Evolutionary conservation across 2,888 invertebrate species (phyloP), one percentile per base, ranked within the genome.

Genomic region (Schrankia costaestrigalis): DNA sequence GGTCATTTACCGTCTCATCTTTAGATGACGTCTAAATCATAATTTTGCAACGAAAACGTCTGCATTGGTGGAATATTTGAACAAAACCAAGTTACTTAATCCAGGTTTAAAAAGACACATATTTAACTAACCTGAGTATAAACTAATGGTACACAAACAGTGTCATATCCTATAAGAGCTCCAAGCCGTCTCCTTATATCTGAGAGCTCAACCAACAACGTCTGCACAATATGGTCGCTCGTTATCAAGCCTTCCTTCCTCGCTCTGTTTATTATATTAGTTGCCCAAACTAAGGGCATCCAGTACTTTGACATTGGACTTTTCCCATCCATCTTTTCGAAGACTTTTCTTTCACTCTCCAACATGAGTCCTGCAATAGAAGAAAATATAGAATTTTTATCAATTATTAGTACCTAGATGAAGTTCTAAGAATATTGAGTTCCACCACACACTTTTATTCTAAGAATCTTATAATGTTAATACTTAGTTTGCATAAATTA

Each of bases 211-310:
- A 94, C 93, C 34, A 97, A 88, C 44, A 97, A 90, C 1, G 97
- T 97, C 80, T 97, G 96, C 6, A 97, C 95, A 46, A 97, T 95
- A 61, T 97, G 97, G 78, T 97, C 97, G 56, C 94, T 95, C 27
- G 92, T 90, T 52, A 96, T 96, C 35, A 95, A 85, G 0, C 93
- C 92, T 61, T 97, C 96, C 65, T 94, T 94, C 40, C 96, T 87
- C 3, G 96, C 96, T 36, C 96, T 89, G 78, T 96, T 95, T 52
- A 97, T 95, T 46, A 97, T 95, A 72, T 96, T 96, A 3, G 96
- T 95, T 23, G 96, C 96, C 97, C 97, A 97, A 9, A 96, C 95
- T 31, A 96, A 82, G 0, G 97, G 97, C 94, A 97, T 95, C 96
- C 96, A 97, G 72, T 96, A 97, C 62, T 89, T 85, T 8, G 95